These are phyloP conservation scores for Catonia carolina DNA, from an alignment of 2,888 invertebrate genomes.

Conservation along the genomic window DNA sequence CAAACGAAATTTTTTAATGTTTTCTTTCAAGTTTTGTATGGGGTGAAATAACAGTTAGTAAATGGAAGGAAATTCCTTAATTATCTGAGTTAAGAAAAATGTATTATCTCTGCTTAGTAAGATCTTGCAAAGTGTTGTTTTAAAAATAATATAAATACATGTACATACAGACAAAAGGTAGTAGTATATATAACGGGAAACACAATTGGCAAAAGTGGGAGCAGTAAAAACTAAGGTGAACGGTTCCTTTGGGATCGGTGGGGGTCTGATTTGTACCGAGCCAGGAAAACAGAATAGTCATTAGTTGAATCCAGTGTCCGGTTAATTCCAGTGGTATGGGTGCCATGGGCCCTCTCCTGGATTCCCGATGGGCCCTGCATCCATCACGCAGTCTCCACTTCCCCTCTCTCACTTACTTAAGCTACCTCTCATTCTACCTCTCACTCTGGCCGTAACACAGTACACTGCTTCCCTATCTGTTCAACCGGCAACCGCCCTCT, in stretches of 20 bases:
- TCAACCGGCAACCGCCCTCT: background rate
- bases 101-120: too few relatives aligned
- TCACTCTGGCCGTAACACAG: constrained; percentile 1
- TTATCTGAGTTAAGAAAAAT: too few relatives aligned
- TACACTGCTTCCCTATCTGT: background rate
- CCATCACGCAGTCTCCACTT: constrained; percentile 2
- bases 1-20: too few relatives aligned
- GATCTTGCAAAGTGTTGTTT: too few relatives aligned
- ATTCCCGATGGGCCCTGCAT: background rate
- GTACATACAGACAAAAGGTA: too few relatives aligned
- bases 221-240: constrained; percentile 12
- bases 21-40: too few relatives aligned
- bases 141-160: too few relatives aligned
- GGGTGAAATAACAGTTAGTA: too few relatives aligned
- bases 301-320: constrained; percentile 8
- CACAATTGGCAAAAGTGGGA: background rate
- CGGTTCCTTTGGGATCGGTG: background rate
- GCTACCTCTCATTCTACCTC: constrained; percentile 4
- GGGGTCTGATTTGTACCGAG: constrained; percentile 9
- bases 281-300: constrained; percentile 5
- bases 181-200: too few relatives aligned
- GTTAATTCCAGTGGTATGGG: constrained; percentile 10
- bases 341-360: constrained; percentile 4
- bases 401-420: background rate
- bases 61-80: too few relatives aligned